Evolutionary conservation across 92 coral and sea anemone genomes (phyloP), one percentile per base, ranked within the genome.

Genomic region (Isaurus tuberculatus): DNA sequence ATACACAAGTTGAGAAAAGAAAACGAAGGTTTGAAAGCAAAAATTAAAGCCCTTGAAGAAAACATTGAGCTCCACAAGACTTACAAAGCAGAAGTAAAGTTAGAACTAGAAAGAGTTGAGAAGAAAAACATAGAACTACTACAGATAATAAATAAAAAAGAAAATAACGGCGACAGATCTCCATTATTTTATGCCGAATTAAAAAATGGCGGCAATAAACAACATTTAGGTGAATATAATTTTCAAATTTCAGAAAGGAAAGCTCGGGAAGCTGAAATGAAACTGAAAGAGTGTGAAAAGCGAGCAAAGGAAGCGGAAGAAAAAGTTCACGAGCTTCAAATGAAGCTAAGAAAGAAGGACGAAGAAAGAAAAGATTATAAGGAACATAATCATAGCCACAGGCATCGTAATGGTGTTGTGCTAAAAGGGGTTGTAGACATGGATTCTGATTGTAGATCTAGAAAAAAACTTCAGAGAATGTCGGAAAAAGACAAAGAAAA

Each of bases 21-120:
- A 82, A 92, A 93, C 61, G 93, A 93, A 70, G 98, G 98, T 0
- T 84, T 94, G 53, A 95, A 90, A 75, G 94, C 98, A 42, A 94
- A 95, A 64, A 87, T 95, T 7, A 84, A 37, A 51, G 98, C 93
- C 1, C 89, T 95, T 90, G 96, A 95, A 66, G 98, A 95, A 72
- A 95, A 95, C 63, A 95, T 95, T 33, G 87, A 86, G 32, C 93
- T 95, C 27, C 98, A 92, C 49, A 94, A 92, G 79, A 90, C 85
- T 67, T 95, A 90, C 86, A 95, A 95, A 77, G 88, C 88, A 16
- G 98, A 95, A 79, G 94, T 92, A 4, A 91, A 89, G 70, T 93
- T 91, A 4, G 98, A 95, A 51, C 81, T 95, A 44, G 90, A 85
- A 48, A 85, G 98, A 40, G 91, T 95, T 23, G 88, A 91, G 32